Evolutionary conservation across 1,140 invertebrate genomes (phyloP).

Genomic region (Leguminivora glycinivorella): DNA sequence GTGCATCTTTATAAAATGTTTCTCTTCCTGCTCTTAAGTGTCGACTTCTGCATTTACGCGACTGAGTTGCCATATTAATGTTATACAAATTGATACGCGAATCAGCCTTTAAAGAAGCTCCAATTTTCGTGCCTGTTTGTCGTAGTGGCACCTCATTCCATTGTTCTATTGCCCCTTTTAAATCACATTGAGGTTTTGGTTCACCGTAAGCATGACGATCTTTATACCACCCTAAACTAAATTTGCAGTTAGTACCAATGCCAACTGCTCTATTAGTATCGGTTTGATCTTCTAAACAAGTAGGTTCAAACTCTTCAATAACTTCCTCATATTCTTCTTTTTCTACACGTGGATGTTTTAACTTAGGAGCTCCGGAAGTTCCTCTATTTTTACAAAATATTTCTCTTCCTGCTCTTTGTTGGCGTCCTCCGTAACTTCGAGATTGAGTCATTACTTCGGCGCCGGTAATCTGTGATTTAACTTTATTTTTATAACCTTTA

Average conservation of each 20-base stretch:
- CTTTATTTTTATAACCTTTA: neutral
- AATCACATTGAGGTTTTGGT: neutral
- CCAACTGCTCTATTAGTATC: neutral
- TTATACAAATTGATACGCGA: neutral
- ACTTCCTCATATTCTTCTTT: neutral
- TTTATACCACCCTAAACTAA: neutral
- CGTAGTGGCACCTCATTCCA: neutral
- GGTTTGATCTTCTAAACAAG: neutral
- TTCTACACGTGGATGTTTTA: neutral
- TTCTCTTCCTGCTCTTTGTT: neutral
- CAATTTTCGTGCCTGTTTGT: neutral
- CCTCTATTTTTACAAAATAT: neutral
- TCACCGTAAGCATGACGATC: slow-evolving; percentile 6
- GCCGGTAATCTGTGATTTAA: neutral
- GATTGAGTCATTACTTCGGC: neutral
- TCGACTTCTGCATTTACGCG: neutral
- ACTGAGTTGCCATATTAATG: neutral
- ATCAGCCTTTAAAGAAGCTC: neutral
- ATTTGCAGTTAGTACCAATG: neutral
- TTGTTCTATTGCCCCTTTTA: neutral
- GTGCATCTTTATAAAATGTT: neutral
- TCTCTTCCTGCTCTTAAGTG: slow-evolving; percentile 10
- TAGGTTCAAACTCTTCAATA: neutral
- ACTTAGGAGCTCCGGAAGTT: neutral
- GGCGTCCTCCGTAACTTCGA: neutral